Base-by-base conservation (phyloP, 2,797 vertebrate species). In the Fundulus diaphanus region DNA sequence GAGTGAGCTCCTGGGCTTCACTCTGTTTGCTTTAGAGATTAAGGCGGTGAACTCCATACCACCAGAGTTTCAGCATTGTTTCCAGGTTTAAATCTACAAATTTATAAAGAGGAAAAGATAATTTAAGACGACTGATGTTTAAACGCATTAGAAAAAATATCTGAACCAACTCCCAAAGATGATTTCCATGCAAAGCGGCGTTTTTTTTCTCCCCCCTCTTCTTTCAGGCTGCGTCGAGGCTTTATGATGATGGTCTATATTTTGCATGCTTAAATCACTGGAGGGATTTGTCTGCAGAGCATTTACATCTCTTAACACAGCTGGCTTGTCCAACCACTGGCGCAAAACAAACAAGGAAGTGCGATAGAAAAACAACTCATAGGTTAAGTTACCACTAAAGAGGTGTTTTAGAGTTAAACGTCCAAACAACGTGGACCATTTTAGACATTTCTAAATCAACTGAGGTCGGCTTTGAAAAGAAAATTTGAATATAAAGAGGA, bases 221-320 rank as follows among this genome's bases (percentile, higher is more conserved):
- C 84, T 79, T 85, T 83, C 35, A 3, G 77, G 88, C 79, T 90
- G 85, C n/a, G 24, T 79, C 83, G 80, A 84, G 82, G 82, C 71
- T 88, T 87, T 73, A 86, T 81, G 79, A 91, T 77, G 78, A 90
- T 78, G 76, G 83, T 73, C 70, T 75, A 56, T 74, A 90, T 78
- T 96, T 96, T 96, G 95, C 94, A 95, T 96, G 90, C 84, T 89
- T 84, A 90, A 93, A 94, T 93, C 92, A 91, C 89, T 90, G 79
- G 83, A 78, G 67, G 46, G 86, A 85, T 92, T 90, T 87, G 82
- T 91, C 86, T 90, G 81, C 81, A 87, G 83, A 83, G 79, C 70
- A 96, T 96, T 96, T 96, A 93, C 95, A 96, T 96, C 88, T 91
- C 91, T 93, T 92, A 91, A 95, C 93, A 93, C 94, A 95, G 93